A percentile compares a stretch with the other conserved stretches of the same genome.
Evolutionary conservation across 2,113 vertebrate genomes (phyloP).

Genomic region (Pogonocichla stellata): DNA sequence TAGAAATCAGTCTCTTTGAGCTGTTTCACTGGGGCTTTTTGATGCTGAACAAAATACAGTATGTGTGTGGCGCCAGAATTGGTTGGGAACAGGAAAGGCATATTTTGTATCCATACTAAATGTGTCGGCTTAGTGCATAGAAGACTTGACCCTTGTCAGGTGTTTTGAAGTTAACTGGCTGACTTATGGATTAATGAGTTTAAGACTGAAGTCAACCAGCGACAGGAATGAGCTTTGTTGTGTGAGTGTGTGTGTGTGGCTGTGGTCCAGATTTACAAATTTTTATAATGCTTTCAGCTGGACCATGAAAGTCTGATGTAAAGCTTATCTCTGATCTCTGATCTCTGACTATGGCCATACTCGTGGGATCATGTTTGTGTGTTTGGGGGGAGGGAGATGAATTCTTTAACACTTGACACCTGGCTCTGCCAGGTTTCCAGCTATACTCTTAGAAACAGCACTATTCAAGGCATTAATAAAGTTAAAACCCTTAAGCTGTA

Average conservation of each 20-base stretch:
- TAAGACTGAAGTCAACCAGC: constrained; percentile 26
- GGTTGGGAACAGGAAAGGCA: constrained; percentile 60
- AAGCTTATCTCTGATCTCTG: constrained; percentile 62
- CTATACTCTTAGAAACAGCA: background rate
- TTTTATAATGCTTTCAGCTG: constrained; percentile 58
- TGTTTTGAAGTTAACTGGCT: constrained; percentile 61
- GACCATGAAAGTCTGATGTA: constrained; percentile 45
- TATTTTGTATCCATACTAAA: constrained; percentile 57
- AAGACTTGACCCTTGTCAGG: constrained; percentile 58
- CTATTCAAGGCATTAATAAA: constrained; percentile 7
- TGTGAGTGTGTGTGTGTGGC: constrained; percentile 33
- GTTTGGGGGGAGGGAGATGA: constrained; percentile 15
- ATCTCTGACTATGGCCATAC: constrained; percentile 37
- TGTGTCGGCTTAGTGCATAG: constrained; percentile 26
- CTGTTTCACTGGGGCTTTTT: background rate
- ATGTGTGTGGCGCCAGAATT: constrained; percentile 41
- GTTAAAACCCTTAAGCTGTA: background rate
- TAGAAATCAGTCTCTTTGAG: background rate
- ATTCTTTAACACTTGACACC: constrained; percentile 51
- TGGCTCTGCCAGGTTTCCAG: background rate
- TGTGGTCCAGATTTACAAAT: constrained; percentile 54
- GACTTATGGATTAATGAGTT: constrained; percentile 43
- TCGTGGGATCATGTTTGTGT: constrained; percentile 16
- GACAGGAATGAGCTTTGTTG: constrained; percentile 47
- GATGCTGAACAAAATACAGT: background rate